These are phyloP conservation scores for Drosophila borealis DNA, from an alignment of 2,888 invertebrate species.

Conservation along the genomic window DNA sequence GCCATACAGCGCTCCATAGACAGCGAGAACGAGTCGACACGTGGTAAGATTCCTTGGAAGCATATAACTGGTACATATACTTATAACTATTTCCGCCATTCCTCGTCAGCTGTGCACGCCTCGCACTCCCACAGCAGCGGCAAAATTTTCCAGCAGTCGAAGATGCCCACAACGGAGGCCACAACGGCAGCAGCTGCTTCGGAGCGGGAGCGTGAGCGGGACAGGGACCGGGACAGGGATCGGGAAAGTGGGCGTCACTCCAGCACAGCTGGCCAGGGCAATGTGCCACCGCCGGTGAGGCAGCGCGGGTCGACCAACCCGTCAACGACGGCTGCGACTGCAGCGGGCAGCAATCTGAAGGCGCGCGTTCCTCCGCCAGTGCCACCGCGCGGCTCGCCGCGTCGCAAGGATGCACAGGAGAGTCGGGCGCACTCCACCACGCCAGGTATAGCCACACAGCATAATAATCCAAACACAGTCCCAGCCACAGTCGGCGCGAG, in stretches of 20 bases:
- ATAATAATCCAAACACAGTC: conserved; percentile 33
- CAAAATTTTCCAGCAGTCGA: conserved; percentile 67
- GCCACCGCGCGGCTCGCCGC: conserved; percentile 93
- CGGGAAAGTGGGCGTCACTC: conserved; percentile 50
- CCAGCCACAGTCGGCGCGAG: conserved; percentile 11
- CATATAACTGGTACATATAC: background rate
- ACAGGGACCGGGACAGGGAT: conserved; percentile 31
- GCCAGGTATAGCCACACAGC: conserved; percentile 73
- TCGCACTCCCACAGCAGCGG: conserved; percentile 73
- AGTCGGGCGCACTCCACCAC: conserved; percentile 64
- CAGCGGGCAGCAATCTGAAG: conserved; percentile 85
- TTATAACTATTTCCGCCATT: background rate
- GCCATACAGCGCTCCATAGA: conserved; percentile 88
- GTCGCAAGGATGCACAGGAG: conserved; percentile 83
- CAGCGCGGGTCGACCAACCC: conserved; percentile 85
- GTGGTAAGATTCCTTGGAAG: conserved; percentile 77
- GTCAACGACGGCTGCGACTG: conserved; percentile 80
- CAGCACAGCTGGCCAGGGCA: conserved; percentile 27
- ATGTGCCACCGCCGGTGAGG: conserved; percentile 72
- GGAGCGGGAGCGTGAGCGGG: conserved; percentile 38
- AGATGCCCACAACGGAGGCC: conserved; percentile 54
- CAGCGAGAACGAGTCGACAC: conserved; percentile 89
- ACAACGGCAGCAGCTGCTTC: conserved; percentile 78
- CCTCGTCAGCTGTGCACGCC: conserved; percentile 53
- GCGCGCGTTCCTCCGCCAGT: conserved; percentile 94